Percentiles rank a stretch among this genome's conserved stretches.
Evolutionary conservation across 2,888 invertebrate species (phyloP).

Genomic region (Beris morrisii): DNA sequence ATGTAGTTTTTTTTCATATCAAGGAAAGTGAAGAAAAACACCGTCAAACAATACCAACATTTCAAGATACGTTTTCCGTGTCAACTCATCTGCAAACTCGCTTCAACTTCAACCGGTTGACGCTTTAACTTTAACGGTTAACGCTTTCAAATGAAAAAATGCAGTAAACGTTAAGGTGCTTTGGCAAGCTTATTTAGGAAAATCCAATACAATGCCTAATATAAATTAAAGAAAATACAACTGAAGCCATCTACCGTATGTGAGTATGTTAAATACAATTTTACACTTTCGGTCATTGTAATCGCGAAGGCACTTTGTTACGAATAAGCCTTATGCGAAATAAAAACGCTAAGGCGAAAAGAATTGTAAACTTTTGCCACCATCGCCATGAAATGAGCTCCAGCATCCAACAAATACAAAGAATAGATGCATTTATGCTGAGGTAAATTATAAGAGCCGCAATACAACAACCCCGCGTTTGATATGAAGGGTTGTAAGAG

Average conservation of each 20-base stretch:
- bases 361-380: constrained; percentile 21
- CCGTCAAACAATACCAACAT: too few relatives aligned
- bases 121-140: constrained; percentile 2
- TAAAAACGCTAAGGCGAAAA: constrained; percentile 23
- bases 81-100: too few relatives aligned
- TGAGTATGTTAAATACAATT: constrained; percentile 21
- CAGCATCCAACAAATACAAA: constrained; percentile 18
- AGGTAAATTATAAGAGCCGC: constrained; percentile 26
- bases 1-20: too few relatives aligned
- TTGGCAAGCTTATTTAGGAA: constrained; percentile 27
- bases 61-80: too few relatives aligned
- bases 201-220: constrained; percentile 26
- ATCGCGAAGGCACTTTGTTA: constrained; percentile 16
- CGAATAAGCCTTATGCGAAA: constrained; percentile 2
- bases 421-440: constrained; percentile 32
- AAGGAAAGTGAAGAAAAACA: too few relatives aligned
- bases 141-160: constrained; percentile 23
- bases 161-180: constrained; percentile 8
- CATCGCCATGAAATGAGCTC: constrained; percentile 12
- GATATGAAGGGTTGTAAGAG: too few relatives aligned
- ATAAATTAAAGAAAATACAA: constrained; percentile 11
- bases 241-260: constrained; percentile 1
- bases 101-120: too few relatives aligned
- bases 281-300: constrained; percentile 29
- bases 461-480: too few relatives aligned